A percentile compares a stretch with the other conserved stretches of the same genome.
phyloP scores from a whole-genome alignment of 2,888 invertebrate species.

The Eupithecia tripunctaria region DNA sequence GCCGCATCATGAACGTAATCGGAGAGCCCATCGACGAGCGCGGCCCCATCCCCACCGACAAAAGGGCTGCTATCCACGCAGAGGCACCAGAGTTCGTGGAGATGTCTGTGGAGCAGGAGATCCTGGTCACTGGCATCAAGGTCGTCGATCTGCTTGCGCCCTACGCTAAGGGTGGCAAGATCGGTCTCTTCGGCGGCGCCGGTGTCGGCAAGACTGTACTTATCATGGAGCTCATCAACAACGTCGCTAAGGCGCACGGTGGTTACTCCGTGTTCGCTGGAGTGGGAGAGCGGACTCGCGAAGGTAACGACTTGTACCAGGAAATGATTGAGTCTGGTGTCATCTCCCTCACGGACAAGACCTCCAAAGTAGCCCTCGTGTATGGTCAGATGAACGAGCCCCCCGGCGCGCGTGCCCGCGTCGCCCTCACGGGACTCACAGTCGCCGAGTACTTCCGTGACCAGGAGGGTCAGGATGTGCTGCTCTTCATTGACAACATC shows the following conservation, averaged over 20 bases:
- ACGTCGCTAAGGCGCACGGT: constrained; percentile 97
- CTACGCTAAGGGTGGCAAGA: constrained; percentile 97
- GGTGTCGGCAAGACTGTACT: constrained; percentile 98
- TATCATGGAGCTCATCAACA: constrained; percentile 98
- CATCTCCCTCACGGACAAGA: constrained; percentile 94
- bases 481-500: constrained; percentile 98
- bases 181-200: constrained; percentile 96
- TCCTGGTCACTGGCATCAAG: constrained; percentile 96
- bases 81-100: constrained; percentile 96
- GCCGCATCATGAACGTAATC: constrained; percentile 97
- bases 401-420: constrained; percentile 97
- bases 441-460: constrained; percentile 98
- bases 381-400: constrained; percentile 99
- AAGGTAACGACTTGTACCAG: constrained; percentile 97
- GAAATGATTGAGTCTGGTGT: constrained; percentile 98
- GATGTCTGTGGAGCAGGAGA: constrained; percentile 96
- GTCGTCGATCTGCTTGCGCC: constrained; percentile 97
- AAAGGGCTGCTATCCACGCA: constrained; percentile 92
- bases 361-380: constrained; percentile 96
- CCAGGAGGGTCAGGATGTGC: constrained; percentile 96
- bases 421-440: constrained; percentile 95
- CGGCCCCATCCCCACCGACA: constrained; percentile 92
- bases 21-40: constrained; percentile 95
- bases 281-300: constrained; percentile 98
- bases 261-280: constrained; percentile 98